These are phyloP conservation scores for Scatophagus argus DNA, from an alignment of 2,113 vertebrate species.

Conservation along the genomic window DNA sequence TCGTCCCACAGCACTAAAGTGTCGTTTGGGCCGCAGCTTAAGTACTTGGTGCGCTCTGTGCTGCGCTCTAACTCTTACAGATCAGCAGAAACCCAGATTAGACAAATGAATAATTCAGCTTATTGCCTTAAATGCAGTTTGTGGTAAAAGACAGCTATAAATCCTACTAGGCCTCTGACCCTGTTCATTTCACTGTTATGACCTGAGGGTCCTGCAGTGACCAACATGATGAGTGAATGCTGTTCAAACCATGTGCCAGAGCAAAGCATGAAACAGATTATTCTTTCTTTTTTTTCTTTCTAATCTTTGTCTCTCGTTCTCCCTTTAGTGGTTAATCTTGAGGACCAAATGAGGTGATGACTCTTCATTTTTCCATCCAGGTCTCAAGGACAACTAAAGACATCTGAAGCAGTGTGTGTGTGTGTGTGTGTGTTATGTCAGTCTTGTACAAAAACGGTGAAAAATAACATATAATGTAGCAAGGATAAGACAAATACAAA, in stretches of 20 bases:
- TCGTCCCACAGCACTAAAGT: slow-evolving; percentile 64
- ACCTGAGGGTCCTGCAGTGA: not conserved
- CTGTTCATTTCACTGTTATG: slow-evolving; percentile 25
- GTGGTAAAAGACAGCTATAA: slow-evolving; percentile 54
- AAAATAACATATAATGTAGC: not conserved
- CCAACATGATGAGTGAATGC: slow-evolving; percentile 6
- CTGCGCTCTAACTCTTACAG: slow-evolving; percentile 46
- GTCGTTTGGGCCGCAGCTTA: slow-evolving; percentile 65
- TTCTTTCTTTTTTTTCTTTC: not conserved
- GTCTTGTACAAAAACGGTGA: not conserved
- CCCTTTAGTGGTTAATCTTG: not conserved
- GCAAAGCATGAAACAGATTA: not conserved
- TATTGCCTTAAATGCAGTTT: slow-evolving; percentile 66
- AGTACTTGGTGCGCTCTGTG: slow-evolving; percentile 48
- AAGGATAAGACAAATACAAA: not conserved
- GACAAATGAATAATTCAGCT: slow-evolving; percentile 73
- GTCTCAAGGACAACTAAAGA: slow-evolving; percentile 36
- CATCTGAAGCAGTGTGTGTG: not conserved
- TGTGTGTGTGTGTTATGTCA: not conserved
- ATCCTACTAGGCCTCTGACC: slow-evolving; percentile 45
- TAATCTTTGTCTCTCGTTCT: not conserved
- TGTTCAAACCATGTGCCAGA: slow-evolving; percentile 2
- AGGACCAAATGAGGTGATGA: not conserved
- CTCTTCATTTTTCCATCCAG: slow-evolving; percentile 13
- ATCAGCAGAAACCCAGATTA: slow-evolving; percentile 67